These are phyloP conservation scores for Cataglyphis altisquamis DNA, from an alignment of 2,888 invertebrate species.

Conservation along the genomic window DNA sequence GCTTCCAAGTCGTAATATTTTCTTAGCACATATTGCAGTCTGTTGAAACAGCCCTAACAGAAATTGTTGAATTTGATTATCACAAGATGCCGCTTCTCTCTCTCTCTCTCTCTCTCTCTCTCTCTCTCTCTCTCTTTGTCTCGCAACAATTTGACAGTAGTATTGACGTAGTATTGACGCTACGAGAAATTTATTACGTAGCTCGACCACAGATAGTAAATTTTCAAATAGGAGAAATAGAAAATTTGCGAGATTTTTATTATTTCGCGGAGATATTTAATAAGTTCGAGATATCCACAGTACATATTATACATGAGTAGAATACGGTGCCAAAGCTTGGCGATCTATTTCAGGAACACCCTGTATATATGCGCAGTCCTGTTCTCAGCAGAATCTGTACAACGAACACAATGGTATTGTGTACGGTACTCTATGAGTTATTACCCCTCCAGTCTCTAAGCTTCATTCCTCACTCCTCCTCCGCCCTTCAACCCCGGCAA, in stretches of 20 bases:
- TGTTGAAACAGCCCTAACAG: neutral
- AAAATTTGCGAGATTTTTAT: conserved; percentile 7
- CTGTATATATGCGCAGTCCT: conserved; percentile 67
- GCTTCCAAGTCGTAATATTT: neutral
- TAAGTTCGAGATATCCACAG: neutral
- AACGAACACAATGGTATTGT: conserved; percentile 85
- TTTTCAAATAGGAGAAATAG: neutral
- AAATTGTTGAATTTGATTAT: neutral
- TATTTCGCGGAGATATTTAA: neutral
- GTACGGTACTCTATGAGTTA: conserved; percentile 83
- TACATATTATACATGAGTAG: conserved; percentile 7
- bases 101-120: neutral
- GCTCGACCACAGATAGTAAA: neutral
- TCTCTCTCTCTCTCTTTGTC: neutral
- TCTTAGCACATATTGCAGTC: neutral
- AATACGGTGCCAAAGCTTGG: conserved; percentile 7
- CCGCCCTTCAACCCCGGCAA: conserved; percentile 61
- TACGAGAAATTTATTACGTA: neutral
- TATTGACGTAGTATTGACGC: neutral
- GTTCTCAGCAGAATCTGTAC: conserved; percentile 84
- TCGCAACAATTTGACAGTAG: neutral
- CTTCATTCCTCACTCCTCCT: conserved; percentile 70
- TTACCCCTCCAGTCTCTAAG: conserved; percentile 82
- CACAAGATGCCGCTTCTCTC: neutral
- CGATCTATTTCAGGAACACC: conserved; percentile 45